Base-by-base conservation (phyloP, 2,888 invertebrate genomes). In the Beris morrisii region DNA sequence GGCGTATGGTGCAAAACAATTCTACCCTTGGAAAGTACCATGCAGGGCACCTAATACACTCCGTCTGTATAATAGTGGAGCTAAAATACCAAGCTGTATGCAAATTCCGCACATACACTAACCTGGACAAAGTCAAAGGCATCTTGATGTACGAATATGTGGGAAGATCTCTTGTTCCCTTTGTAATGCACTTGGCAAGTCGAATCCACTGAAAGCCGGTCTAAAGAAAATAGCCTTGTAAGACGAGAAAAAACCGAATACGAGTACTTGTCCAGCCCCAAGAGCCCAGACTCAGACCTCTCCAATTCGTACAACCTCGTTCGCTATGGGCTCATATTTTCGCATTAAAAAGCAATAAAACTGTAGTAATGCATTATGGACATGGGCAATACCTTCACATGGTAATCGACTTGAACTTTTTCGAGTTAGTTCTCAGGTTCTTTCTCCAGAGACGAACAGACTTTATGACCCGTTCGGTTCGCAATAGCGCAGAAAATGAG, bases 291-390 rank as follows among this genome's bases (percentile, higher is more conserved):
- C 30, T 22, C 28, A 45, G 45, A 28, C n/a, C 30, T 22, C 28
- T 22, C n/a, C 45, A 30, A 43, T 31, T 58, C 30, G 28, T 32
- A 32, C 32, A 32, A n/a, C 12, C 57, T 13, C n/a, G 45, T 11
- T n/a, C 46, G 58, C 28, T 58, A 11, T 45, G 38, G 45, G 45
- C 28, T 22, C 58, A 30, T 45, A 46, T 46, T 46, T 58, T 58
- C 58, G 58, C 46, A 58, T 58, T 58, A 58, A 58, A 58, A 58
- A 45, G 58, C 58, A 58, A 46, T 58, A 58, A 58, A 58, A 46
- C 45, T 22, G 56, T 43, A 32, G 32, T 22, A 38, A 11, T 38
- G 13, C 30, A 43, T 56, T 56, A 28, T 30, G 58, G 22, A 44
- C 30, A 30, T 22, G 22, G 22, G 22, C 22, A 22, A 22, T 46